Base-by-base conservation (phyloP, 2,888 invertebrate genomes). In the Gonocerus acuteangulatus region DNA sequence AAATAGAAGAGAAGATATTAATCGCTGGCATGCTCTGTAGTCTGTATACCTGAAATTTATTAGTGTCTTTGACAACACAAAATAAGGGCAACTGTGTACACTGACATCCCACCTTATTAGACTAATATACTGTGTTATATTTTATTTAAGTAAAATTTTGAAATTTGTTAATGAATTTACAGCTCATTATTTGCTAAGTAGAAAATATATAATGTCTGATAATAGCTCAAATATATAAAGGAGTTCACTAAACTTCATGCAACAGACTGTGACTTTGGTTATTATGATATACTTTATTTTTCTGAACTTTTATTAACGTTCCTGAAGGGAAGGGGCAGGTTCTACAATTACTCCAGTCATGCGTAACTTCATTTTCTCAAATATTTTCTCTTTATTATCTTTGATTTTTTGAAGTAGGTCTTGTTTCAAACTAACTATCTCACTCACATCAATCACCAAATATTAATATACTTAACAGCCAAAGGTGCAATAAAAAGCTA, bases 11-110 rank as follows among this genome's bases (percentile, higher is more conserved):
- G 42, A 39, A 54, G 47, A 22, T 60, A 60, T 60, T 60, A 60
- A 60, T 60, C 49, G 64, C 64, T 64, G 54, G 59, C 64, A 64
- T 64, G 64, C 64, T 64, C 54, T 22, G 54, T 39, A 42, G 54
- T 57, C 63, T 56, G 57, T 63, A 57, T 63, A 61, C 58, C 63
- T 63, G 57, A 36, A 60, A 63, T 52, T 32, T 57, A 63, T 63
- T 61, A 63, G 63, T 63, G 61, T 48, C 57, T 60, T 61, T 49
- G 49, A 52, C 48, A 56, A 63, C 60, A 62, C 52, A 54, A 18
- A 54, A 39, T 57, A 42, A 44, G 32, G 18, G 57, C 47, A 47
- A 47, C 47, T 57, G 45, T 57, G 36, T 36, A 59, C 59, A 48
- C 32, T 34, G 36, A 59, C 45, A 59, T 48, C 45, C 59, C 59